A percentile compares a stretch with the other conserved stretches of the same genome.
These are phyloP conservation scores for Zingel zingel DNA, from an alignment of 2,113 vertebrate genomes.

Conservation along the genomic window DNA sequence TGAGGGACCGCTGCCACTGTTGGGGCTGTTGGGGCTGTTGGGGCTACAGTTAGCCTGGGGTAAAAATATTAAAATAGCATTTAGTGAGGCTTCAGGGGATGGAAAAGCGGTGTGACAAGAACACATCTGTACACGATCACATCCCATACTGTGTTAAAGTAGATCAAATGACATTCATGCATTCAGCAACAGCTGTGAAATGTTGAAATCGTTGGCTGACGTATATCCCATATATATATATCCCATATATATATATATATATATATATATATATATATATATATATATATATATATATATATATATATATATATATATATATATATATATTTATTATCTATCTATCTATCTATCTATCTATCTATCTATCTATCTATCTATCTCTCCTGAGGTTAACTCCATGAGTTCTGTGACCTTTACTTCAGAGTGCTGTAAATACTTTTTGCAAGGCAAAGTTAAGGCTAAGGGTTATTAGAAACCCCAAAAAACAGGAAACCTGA, in stretches of 20 bases:
- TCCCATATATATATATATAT: too few relatives aligned
- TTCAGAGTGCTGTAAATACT: background rate
- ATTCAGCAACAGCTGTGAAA: background rate
- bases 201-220: background rate
- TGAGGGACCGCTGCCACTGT: conserved; percentile 73
- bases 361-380: too few relatives aligned
- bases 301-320: too few relatives aligned
- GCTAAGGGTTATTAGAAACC: conserved; percentile 34
- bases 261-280: too few relatives aligned
- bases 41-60: conserved; percentile 87
- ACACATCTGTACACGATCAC: conserved; percentile 3
- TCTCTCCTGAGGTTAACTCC: background rate
- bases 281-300: too few relatives aligned
- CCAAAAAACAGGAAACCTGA: conserved; percentile 25
- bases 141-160: conserved; percentile 1
- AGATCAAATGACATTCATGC: background rate
- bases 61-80: background rate
- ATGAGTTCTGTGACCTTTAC: conserved; percentile 34
- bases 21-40: background rate
- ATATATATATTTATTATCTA: too few relatives aligned
- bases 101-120: background rate
- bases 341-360: too few relatives aligned
- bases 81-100: background rate
- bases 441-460: conserved; percentile 25
- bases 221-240: too few relatives aligned